Evolutionary conservation across 2,888 invertebrate species (phyloP).

Genomic region (Pterostichus madidus): DNA sequence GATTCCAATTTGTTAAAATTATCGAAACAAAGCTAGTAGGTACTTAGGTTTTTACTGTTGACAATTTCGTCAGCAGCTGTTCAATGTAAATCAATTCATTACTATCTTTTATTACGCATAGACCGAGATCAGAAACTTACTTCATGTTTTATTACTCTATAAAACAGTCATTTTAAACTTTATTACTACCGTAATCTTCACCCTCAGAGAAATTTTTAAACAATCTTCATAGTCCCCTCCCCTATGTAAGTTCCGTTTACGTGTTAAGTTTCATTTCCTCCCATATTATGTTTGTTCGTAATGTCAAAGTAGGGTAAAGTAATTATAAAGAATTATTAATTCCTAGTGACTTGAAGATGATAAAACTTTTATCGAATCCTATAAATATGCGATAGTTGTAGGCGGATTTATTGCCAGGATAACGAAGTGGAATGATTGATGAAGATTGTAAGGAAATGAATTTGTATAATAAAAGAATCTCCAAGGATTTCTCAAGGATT

Average conservation of each 20-base stretch:
- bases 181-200: constrained; percentile 30
- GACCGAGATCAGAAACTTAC: constrained; percentile 28
- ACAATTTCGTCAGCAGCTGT: constrained; percentile 24
- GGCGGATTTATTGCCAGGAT: constrained; percentile 26
- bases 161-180: constrained; percentile 40
- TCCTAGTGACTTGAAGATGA: not conserved
- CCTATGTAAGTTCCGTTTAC: not conserved
- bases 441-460: constrained; percentile 39
- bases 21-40: too few relatives aligned
- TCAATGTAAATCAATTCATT: constrained; percentile 41
- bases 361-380: constrained; percentile 24
- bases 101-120: constrained; percentile 30
- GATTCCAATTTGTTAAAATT: too few relatives aligned
- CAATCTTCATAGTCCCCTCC: constrained; percentile 6
- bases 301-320: constrained; percentile 43
- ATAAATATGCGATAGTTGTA: constrained; percentile 44
- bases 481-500: constrained; percentile 29
- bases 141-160: constrained; percentile 33
- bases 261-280: constrained; percentile 6
- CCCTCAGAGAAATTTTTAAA: constrained; percentile 26
- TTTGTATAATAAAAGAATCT: constrained; percentile 49
- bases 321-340: constrained; percentile 50
- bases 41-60: too few relatives aligned
- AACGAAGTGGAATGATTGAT: constrained; percentile 36
- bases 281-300: constrained; percentile 11